Percentiles rank a stretch among this genome's conserved stretches.
These are phyloP conservation scores for Pteria penguin DNA, from an alignment of 2,888 invertebrate species.

Conservation along the genomic window DNA sequence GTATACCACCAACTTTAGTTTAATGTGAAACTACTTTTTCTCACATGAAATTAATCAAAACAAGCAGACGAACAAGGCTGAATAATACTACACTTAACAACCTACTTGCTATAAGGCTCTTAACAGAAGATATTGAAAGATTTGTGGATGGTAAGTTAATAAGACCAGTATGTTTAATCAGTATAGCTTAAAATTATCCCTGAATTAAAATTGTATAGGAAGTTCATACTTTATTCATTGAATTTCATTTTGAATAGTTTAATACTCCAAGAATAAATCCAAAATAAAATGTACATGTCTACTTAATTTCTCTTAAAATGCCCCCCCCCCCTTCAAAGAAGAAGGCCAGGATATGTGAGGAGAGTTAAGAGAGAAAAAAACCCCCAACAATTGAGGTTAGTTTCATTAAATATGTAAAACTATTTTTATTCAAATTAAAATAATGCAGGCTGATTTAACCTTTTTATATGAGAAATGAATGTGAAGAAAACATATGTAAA, in stretches of 20 bases:
- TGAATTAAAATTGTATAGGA: not conserved
- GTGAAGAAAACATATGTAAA: no score
- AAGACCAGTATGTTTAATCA: not conserved
- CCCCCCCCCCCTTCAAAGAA: not conserved
- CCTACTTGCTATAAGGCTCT: not conserved
- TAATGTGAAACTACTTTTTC: not conserved
- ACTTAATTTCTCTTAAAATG: not conserved
- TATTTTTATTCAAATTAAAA: not conserved
- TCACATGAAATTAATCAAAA: not conserved
- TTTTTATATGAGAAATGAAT: no score
- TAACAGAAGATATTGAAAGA: not conserved
- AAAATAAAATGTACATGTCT: not conserved
- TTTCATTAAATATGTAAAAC: not conserved
- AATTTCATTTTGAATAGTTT: not conserved
- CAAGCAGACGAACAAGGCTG: not conserved
- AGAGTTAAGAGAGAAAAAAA: not conserved
- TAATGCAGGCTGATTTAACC: no score
- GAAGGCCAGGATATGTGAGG: not conserved
- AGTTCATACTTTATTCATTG: not conserved
- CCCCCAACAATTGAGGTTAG: not conserved
- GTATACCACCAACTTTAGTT: not conserved
- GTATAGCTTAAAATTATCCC: not conserved
- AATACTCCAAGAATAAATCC: not conserved
- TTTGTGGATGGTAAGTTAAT: conserved; percentile 19
- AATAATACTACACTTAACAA: not conserved